A percentile compares a stretch with the other conserved stretches of the same genome.
Evolutionary conservation across 1,140 invertebrate genomes (phyloP).

Genomic region (Colletes gigas): DNA sequence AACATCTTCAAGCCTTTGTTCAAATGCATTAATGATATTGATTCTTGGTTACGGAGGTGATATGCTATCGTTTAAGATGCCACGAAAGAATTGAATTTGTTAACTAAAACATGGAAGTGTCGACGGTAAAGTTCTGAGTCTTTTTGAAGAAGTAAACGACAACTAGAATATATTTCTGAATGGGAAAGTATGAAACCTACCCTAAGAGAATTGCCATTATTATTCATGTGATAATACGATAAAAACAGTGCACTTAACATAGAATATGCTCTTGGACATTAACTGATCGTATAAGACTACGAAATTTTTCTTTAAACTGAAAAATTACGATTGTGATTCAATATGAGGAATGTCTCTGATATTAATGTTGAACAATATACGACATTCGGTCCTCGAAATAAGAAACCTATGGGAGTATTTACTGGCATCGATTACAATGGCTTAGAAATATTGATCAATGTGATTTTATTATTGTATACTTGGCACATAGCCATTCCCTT

Average conservation of each 20-base stretch:
- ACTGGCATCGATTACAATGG: slow-evolving; percentile 20
- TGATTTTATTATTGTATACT: slow-evolving; percentile 59
- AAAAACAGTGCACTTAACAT: not conserved
- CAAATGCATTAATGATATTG: slow-evolving; percentile 78
- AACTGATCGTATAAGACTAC: not conserved
- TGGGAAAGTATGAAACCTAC: slow-evolving; percentile 3
- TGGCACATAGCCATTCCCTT: slow-evolving; percentile 48
- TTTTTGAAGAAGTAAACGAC: slow-evolving; percentile 12
- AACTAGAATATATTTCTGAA: not conserved
- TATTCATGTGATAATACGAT: slow-evolving; percentile 11
- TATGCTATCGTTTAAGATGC: not conserved
- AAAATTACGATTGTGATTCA: not conserved
- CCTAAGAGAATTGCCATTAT: slow-evolving; percentile 7
- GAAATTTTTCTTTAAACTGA: too few species aligned
- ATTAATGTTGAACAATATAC: slow-evolving; percentile 9
- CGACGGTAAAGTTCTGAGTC: slow-evolving; percentile 2
- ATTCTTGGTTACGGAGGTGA: not conserved
- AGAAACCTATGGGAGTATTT: slow-evolving; percentile 11
- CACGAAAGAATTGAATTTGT: slow-evolving; percentile 13
- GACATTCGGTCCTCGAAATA: slow-evolving; percentile 2
- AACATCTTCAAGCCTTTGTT: slow-evolving; percentile 81
- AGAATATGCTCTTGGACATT: not conserved
- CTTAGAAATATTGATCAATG: slow-evolving; percentile 34
- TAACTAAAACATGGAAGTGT: not conserved
- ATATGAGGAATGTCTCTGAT: slow-evolving; percentile 17